These are phyloP conservation scores for Planiliza haematocheilus DNA, from an alignment of 2,113 vertebrate genomes.

Conservation along the genomic window DNA sequence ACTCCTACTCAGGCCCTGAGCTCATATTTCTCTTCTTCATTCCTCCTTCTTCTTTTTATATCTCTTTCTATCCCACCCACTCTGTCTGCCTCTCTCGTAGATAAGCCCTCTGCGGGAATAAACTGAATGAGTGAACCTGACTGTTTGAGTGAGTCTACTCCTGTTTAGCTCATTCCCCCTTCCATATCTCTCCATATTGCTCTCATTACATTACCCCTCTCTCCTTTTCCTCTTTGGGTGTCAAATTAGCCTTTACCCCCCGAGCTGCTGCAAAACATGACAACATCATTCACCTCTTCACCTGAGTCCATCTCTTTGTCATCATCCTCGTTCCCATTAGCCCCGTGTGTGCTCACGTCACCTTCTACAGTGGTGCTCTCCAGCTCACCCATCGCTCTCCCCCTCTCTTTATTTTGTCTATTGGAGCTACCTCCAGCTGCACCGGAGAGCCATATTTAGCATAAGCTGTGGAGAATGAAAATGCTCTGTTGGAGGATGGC, in stretches of 20 bases:
- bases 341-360: slow-evolving; percentile 25
- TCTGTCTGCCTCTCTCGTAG: slow-evolving; percentile 43
- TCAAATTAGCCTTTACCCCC: slow-evolving; percentile 64
- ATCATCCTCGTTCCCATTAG: slow-evolving; percentile 37
- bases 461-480: slow-evolving; percentile 34
- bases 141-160: slow-evolving; percentile 46
- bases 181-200: slow-evolving; percentile 45
- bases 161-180: slow-evolving; percentile 38
- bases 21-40: slow-evolving; percentile 41
- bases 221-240: background rate
- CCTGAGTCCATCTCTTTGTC: slow-evolving; percentile 28
- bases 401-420: slow-evolving; percentile 31
- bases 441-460: slow-evolving; percentile 50
- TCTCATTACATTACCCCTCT: slow-evolving; percentile 42
- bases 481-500: slow-evolving; percentile 5
- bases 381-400: background rate
- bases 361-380: slow-evolving; percentile 34
- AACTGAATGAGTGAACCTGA: slow-evolving; percentile 52
- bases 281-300: slow-evolving; percentile 55
- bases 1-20: slow-evolving; percentile 57
- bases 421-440: slow-evolving; percentile 42
- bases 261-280: slow-evolving; percentile 46
- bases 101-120: slow-evolving; percentile 47
- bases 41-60: slow-evolving; percentile 13
- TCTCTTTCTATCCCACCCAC: slow-evolving; percentile 45